Evolutionary conservation across 2,888 invertebrate species (phyloP), one percentile per base, ranked within the genome.

Genomic region (Pherbina coryleti): DNA sequence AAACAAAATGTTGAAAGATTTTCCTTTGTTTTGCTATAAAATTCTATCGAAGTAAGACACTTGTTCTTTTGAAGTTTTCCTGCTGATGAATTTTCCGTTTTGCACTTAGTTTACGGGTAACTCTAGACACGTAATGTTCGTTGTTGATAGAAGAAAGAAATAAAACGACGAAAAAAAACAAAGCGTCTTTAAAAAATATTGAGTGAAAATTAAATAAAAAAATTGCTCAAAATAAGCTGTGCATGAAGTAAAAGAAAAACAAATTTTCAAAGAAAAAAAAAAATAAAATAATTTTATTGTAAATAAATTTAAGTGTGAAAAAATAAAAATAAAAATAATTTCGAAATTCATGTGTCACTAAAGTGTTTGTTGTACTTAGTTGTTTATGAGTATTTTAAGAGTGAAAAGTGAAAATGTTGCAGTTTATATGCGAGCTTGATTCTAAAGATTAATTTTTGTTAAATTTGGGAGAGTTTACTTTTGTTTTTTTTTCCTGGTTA

Each of bases 121-220:
- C 80, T 69, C 71, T 78, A 78, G 80, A 66, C 77, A 78, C 75
- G 77, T 72, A n/a, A 31, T 57, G 78, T 78, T 74, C 76, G 53
- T 74, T 70, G 70, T 25, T 72, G n/a, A 44, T 44, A 44, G 44
- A 44, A 44, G 44, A 44, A 44, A 44, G 31, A 7, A 31, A 31
- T 17, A 19, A 71, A 71, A 34, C 9, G 57, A 34, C 19, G n/a
- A 17, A 55, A 31, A 70, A 55, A 67, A 44, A 31, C 22, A 31
- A 44, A 44, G 44, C 44, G 44, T 44, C 44, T 44, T 25, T 11
- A 14, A 60, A 19, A 28, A 60, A 17, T 60, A 11, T 60, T 28
- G 5, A 28, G 60, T 28, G 60, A 60, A 60, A 57, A 57, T 25
- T n/a, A 28, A 5, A 57, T 8, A 57, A n/a, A 19, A 31, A 19